Evolutionary conservation across 30 jellyfish, hydroid and myxozoan genomes (phyloP), one percentile per base, ranked within the genome.

Genomic region (Cassiopea andromeda): DNA sequence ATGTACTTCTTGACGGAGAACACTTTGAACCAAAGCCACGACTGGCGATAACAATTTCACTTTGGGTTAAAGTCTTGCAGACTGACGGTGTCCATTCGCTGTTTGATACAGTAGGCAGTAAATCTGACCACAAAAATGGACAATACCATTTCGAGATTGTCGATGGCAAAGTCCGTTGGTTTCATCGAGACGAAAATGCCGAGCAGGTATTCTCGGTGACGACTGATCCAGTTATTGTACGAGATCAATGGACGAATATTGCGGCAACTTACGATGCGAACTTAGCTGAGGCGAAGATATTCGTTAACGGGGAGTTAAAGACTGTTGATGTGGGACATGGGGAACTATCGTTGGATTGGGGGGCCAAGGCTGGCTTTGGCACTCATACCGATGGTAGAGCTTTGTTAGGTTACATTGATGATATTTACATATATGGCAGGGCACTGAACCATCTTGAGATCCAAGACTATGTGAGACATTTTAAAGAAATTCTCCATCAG

Each of bases 321-420:
- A 80, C 97, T 1, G 94, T 91, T 12, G 98, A 96, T 48, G 98
- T 85, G 27, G 98, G 98, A 8, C 97, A 82, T 1, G 99, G 99
- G 4, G 88, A 80, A 69, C 75, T 95, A 59, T 86, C 98, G 16
- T 66, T 78, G 82, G 99, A 95, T 74, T 95, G 99, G 99, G 95
- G 98, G 1, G 86, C 93, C 27, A 95, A 91, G 73, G 99, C 99
- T 8, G 99, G 99, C 15, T 95, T 95, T 46, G 99, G 99, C 1
- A 89, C 96, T 7, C 98, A 91, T 19, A 72, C 94, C 44, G 95
- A 89, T 79, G 99, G 98, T 13, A 70, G 96, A 47, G 95, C 97
- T 4, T 70, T 95, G 57, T 84, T 86, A 5, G 99, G 99, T 9
- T 91, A 85, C 64, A 77, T 95, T 14, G 99, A 95, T 75, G 99